phyloP scores from a whole-genome alignment of 2,113 vertebrate species.

The Varanus salvator region DNA sequence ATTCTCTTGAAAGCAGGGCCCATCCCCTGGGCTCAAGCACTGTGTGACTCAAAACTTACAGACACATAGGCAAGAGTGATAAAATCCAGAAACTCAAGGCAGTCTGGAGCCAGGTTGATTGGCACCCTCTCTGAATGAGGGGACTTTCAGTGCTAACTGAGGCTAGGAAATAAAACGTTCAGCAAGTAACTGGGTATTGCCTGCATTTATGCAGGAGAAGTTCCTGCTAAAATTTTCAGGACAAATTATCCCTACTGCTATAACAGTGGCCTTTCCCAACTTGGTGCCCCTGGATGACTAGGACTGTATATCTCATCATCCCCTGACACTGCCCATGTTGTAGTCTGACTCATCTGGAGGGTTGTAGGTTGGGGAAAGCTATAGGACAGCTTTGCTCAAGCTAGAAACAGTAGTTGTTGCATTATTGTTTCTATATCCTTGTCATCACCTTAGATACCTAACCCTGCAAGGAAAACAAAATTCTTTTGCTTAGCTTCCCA shows the following conservation, averaged over 20 bases:
- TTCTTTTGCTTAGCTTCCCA: conserved; percentile 53
- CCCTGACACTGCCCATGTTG: not conserved
- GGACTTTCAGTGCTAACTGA: not conserved
- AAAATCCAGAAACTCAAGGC: not conserved
- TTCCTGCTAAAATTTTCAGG: not conserved
- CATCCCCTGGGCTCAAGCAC: not conserved
- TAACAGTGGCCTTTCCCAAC: no score
- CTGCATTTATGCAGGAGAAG: not conserved
- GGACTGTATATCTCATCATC: not conserved
- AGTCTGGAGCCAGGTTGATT: not conserved
- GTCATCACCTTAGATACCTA: no score
- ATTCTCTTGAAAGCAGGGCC: not conserved
- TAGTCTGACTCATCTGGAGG: not conserved
- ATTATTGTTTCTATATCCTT: no score
- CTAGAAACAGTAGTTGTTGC: not conserved
- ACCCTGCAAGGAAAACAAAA: not conserved
- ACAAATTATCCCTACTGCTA: not conserved
- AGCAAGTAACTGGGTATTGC: not conserved
- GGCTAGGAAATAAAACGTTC: not conserved
- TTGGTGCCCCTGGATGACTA: not conserved
- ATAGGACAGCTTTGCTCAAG: not conserved
- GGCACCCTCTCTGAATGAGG: not conserved
- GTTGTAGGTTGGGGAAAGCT: not conserved
- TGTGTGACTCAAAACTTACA: not conserved
- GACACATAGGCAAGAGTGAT: not conserved